Percentiles rank a stretch among this genome's conserved stretches.
Evolutionary conservation across 2,888 invertebrate species (phyloP).

Genomic region (Phasia obesa): DNA sequence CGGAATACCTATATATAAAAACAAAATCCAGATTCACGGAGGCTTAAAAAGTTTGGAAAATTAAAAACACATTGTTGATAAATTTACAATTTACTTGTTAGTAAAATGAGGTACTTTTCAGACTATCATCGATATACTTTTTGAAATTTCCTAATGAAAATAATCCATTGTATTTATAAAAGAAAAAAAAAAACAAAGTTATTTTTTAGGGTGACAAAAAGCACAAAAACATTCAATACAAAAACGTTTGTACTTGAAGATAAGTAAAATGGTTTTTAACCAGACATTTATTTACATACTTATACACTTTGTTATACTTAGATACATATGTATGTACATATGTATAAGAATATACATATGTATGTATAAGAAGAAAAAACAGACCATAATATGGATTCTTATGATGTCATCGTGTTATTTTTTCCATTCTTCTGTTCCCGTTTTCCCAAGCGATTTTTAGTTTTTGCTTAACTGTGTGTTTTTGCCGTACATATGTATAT

Average conservation of each 20-base stretch:
- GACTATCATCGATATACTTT: neutral
- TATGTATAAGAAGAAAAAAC: slow-evolving; percentile 10
- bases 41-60: no score
- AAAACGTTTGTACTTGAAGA: slow-evolving; percentile 60
- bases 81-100: no score
- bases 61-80: no score
- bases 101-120: neutral
- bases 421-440: slow-evolving; percentile 38
- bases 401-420: slow-evolving; percentile 73
- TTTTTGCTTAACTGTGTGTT: neutral
- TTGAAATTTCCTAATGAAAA: slow-evolving; percentile 16
- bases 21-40: no score
- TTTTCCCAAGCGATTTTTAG: slow-evolving; percentile 20
- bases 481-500: neutral
- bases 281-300: neutral
- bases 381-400: slow-evolving; percentile 68
- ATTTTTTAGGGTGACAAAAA: slow-evolving; percentile 58
- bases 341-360: neutral
- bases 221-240: slow-evolving; percentile 21
- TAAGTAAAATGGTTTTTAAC: slow-evolving; percentile 46
- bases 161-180: slow-evolving; percentile 5
- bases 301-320: neutral
- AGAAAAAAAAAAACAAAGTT: slow-evolving; percentile 1
- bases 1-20: no score
- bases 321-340: neutral